Base-by-base conservation (phyloP, 2,113 vertebrate genomes). In the Grantiella picta region DNA sequence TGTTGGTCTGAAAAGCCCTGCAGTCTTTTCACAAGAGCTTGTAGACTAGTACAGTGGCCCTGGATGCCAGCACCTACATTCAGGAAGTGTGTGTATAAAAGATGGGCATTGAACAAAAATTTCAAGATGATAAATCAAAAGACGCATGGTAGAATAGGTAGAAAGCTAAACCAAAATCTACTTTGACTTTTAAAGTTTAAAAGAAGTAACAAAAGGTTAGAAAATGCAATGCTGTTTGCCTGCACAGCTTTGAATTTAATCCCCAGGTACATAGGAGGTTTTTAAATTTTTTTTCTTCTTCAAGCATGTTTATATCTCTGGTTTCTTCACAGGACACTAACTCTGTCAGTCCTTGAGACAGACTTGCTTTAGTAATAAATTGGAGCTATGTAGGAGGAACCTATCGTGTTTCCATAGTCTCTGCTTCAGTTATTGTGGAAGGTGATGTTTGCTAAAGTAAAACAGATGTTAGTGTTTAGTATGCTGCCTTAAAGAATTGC, bases 191-290 rank as follows among this genome's bases (percentile, higher is more conserved):
- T 64, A 60, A 50, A 23, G 9, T 86, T 85, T 28, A 71, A 69
- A 31, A 68, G 2, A 56, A 68, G 40, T 49, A 75, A 60, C 52
- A n/a, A 35, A 28, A 38, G 5, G 5, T 21, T 80, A 63, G 10
- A 7, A 53, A 70, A 63, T 81, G 38, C 18, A 12, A 11, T 86
- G 8, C 18, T 77, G 3, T 81, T 81, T 78, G 15, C 11, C 27
- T 80, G 4, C 81, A 28, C 14, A 47, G 47, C 15, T 57, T 89
- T 60, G n/a, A 68, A 49, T 80, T 64, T 63, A 66, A 82, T 87
- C 16, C 6, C 20, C 7, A n/a, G 52, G 12, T 35, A 31, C 3
- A 6, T 52, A 27, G 0, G 10, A 36, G 4, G 1, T 2, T 22
- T 59, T 73, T 54, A 44, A 9, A 18, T n/a, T 56, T 49, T 35